Evolutionary conservation across 2,797 vertebrate species (phyloP).

Genomic region (Lepilemur ruficaudatus): DNA sequence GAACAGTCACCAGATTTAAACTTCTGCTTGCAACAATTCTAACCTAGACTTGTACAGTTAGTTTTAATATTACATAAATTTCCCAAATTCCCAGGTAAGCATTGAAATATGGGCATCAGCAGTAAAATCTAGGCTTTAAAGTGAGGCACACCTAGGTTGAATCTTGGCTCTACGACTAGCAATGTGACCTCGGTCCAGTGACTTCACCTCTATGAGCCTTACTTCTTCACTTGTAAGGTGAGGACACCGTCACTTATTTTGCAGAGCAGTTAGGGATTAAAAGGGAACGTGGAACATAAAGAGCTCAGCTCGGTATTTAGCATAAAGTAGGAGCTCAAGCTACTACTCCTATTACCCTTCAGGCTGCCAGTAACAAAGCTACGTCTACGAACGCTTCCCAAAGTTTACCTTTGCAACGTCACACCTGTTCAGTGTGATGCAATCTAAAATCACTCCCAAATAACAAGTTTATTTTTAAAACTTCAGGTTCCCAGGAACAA

Average conservation of each 20-base stretch:
- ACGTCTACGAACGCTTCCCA: background rate
- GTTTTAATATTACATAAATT: background rate
- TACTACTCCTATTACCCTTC: background rate
- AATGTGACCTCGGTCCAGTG: background rate
- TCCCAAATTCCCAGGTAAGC: background rate
- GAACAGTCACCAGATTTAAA: background rate
- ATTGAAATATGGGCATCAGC: background rate
- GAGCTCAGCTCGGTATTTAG: background rate
- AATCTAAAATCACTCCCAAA: background rate
- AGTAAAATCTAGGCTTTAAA: background rate
- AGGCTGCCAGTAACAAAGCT: background rate
- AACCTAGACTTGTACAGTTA: background rate
- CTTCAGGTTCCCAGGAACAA: background rate
- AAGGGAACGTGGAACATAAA: background rate
- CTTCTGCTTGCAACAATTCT: slow-evolving; percentile 35
- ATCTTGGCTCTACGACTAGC: background rate
- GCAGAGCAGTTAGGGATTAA: background rate
- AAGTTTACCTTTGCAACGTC: slow-evolving; percentile 43
- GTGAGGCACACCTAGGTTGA: background rate
- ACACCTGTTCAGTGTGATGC: background rate
- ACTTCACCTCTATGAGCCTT: background rate
- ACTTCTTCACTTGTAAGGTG: background rate
- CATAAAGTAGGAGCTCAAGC: background rate
- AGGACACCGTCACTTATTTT: background rate
- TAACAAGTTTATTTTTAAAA: background rate